Evolutionary conservation across 2,888 invertebrate genomes (phyloP).

Genomic region (Scaptomyza tumidula): DNA sequence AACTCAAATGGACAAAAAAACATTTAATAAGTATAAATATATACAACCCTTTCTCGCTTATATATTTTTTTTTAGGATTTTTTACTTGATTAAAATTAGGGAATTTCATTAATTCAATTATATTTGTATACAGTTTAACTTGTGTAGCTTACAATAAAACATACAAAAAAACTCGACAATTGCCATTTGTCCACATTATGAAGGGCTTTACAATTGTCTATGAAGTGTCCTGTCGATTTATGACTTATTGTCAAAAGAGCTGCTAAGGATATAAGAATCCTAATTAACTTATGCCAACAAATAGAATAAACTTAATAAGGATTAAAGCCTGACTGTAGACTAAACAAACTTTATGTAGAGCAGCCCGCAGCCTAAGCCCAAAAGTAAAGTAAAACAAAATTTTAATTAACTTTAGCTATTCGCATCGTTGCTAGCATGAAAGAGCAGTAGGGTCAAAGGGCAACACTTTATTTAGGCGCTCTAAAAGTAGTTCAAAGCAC

Average conservation of each 20-base stretch:
- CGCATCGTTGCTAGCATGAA: slow-evolving; percentile 21
- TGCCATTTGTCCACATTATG: not conserved
- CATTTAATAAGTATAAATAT: no score
- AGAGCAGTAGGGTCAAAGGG: not conserved
- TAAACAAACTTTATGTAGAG: slow-evolving; percentile 32
- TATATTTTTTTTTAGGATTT: no score
- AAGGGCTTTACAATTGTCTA: not conserved
- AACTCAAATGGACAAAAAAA: no score
- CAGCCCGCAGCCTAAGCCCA: slow-evolving; percentile 43
- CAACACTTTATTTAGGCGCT: slow-evolving; percentile 36
- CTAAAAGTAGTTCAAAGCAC: slow-evolving; percentile 26
- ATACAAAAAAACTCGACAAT: not conserved
- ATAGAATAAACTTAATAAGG: slow-evolving; percentile 31
- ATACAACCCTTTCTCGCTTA: no score
- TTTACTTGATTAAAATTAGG: not conserved
- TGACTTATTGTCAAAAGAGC: slow-evolving; percentile 16
- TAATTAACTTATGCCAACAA: slow-evolving; percentile 15
- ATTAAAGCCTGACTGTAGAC: slow-evolving; percentile 30
- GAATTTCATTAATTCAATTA: not conserved
- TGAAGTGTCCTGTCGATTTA: slow-evolving; percentile 7
- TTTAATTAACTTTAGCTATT: slow-evolving; percentile 69
- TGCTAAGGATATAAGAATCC: not conserved
- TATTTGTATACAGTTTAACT: no score
- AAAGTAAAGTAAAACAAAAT: slow-evolving; percentile 66
- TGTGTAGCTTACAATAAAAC: not conserved